Evolutionary conservation across 1,140 invertebrate genomes (phyloP).

Genomic region (Piezodorus guildinii): DNA sequence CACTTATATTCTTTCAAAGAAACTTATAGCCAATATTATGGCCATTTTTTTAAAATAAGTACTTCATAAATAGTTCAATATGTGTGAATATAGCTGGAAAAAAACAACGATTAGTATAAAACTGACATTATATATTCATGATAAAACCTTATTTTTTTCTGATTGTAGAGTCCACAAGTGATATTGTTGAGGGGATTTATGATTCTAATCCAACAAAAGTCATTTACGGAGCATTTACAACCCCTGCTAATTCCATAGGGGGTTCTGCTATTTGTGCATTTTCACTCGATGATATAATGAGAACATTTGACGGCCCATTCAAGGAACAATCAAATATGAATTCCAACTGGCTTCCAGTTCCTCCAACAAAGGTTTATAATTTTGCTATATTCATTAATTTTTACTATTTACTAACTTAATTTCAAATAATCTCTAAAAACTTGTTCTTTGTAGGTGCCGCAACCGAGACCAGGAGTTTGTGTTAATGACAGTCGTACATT

Average conservation of each 20-base stretch:
- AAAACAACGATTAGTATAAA: no score
- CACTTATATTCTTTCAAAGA: no score
- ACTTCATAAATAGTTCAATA: no score
- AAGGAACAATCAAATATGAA: constrained; percentile 85
- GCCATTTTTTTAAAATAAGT: no score
- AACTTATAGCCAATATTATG: no score
- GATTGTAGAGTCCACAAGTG: constrained; percentile 64
- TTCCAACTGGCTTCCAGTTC: constrained; percentile 83
- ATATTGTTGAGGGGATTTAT: constrained; percentile 57
- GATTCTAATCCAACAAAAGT: constrained; percentile 49
- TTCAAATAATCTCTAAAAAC: not conserved
- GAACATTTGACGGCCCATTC: constrained; percentile 83
- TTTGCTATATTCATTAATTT: not conserved
- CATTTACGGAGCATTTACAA: constrained; percentile 93
- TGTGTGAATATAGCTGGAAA: no score
- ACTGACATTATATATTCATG: no score
- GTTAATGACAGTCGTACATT: constrained; percentile 81
- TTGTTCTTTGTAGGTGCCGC: constrained; percentile 45
- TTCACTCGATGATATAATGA: constrained; percentile 73
- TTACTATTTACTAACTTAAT: not conserved
- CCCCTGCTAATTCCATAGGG: constrained; percentile 84
- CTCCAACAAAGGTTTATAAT: constrained; percentile 43
- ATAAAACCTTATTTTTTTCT: no score
- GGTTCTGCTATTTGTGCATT: constrained; percentile 96
- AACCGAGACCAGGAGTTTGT: constrained; percentile 75